phyloP scores from a whole-genome alignment of 2,888 invertebrate genomes.

The Lagria hirta region DNA sequence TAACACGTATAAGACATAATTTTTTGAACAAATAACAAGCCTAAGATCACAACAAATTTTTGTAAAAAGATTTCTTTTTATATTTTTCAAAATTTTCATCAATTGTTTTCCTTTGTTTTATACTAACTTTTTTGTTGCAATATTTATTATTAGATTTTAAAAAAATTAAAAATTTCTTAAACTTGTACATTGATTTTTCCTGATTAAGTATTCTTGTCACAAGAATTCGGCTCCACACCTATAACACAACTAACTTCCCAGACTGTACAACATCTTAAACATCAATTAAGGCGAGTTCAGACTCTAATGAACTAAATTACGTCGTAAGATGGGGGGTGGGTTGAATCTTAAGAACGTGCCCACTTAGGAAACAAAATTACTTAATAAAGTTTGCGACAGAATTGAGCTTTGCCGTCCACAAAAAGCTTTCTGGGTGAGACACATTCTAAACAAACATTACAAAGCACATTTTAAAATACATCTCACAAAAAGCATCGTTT shows the following conservation, averaged over 20 bases:
- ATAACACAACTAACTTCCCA: neutral
- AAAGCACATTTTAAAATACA: neutral
- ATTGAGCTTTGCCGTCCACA: neutral
- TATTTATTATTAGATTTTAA: neutral
- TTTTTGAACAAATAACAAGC: no score
- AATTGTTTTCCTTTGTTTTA: no score
- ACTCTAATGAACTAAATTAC: constrained; percentile 47
- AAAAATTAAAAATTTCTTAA: neutral
- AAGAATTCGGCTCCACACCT: no score
- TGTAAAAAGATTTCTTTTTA: no score
- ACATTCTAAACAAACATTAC: neutral
- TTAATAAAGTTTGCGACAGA: constrained; percentile 19
- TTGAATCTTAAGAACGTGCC: constrained; percentile 31
- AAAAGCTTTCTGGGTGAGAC: neutral
- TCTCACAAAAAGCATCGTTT: neutral
- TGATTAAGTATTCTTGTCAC: neutral
- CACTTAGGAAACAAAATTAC: constrained; percentile 24
- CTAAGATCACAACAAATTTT: no score
- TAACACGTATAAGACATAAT: no score
- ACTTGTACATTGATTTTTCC: neutral
- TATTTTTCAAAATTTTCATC: no score
- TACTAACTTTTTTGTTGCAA: neutral
- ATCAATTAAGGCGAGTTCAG: constrained; percentile 49
- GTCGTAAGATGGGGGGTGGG: constrained; percentile 44
- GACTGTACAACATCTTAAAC: constrained; percentile 45